phyloP scores from a whole-genome alignment of 1,140 invertebrate genomes.

The Pseudomyrmex sp. region DNA sequence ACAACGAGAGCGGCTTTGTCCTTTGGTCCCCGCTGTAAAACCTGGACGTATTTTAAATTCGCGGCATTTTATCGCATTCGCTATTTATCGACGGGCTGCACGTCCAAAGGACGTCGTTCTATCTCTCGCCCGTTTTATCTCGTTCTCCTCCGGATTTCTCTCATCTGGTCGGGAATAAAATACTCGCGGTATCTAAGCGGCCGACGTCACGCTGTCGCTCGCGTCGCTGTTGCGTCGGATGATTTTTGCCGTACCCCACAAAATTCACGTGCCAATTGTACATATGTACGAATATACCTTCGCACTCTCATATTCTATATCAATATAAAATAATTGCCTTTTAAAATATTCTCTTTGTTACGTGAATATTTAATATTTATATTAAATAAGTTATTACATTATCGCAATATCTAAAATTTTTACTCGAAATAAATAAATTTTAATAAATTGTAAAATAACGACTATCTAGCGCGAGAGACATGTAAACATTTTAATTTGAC shows the following conservation, averaged over 20 bases:
- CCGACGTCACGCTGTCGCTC: constrained; percentile 54
- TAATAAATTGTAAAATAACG: not conserved
- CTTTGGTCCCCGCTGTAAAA: constrained; percentile 76
- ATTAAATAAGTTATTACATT: not conserved
- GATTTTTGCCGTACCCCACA: constrained; percentile 48
- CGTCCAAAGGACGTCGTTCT: constrained; percentile 73
- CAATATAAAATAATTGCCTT: not conserved
- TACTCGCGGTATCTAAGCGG: constrained; percentile 58
- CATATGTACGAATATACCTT: too few species aligned
- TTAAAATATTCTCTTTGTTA: not conserved
- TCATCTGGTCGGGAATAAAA: constrained; percentile 62
- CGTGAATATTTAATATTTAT: too few species aligned
- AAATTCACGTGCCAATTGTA: not conserved
- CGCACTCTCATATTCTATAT: not conserved
- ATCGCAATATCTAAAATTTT: too few species aligned
- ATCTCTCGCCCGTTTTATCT: constrained; percentile 54
- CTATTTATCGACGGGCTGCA: constrained; percentile 75
- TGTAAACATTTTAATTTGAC: not conserved
- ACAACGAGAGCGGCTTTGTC: constrained; percentile 76
- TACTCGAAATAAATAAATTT: not conserved
- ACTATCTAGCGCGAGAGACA: not conserved
- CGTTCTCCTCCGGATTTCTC: constrained; percentile 47
- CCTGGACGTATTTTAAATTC: constrained; percentile 76
- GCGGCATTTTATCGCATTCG: constrained; percentile 76
- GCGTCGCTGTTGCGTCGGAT: constrained; percentile 56